Conservation (phyloP, 2,888 invertebrate genomes). For the Hipparchia sbordonii region DNA sequence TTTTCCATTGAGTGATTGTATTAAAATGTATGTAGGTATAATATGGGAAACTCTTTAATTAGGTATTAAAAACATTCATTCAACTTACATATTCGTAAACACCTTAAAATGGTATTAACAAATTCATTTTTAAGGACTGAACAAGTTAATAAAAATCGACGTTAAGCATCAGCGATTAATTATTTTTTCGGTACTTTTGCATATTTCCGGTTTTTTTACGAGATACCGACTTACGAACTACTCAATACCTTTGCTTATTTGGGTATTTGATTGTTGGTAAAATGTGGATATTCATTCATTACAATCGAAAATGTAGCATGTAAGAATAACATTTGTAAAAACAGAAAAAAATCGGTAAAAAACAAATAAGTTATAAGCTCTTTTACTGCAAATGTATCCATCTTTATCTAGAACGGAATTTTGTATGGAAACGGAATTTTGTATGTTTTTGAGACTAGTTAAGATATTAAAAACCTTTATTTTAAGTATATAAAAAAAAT, state of each 20-base stretch:
- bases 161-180: not conserved
- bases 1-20: constrained; percentile 6
- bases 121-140: not conserved
- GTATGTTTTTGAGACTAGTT: too few species aligned
- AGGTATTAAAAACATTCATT: not conserved
- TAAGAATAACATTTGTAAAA: too few species aligned
- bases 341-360: too few species aligned
- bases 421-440: too few species aligned
- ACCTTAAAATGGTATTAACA: not conserved
- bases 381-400: too few species aligned
- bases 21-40: not conserved
- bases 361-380: too few species aligned
- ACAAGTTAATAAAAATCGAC: not conserved
- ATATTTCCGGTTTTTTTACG: not conserved
- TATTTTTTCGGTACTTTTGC: not conserved
- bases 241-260: too few species aligned
- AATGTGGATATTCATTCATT: too few species aligned
- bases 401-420: too few species aligned
- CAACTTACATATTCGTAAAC: not conserved
- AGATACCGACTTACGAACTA: not conserved
- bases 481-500: not conserved
- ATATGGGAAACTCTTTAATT: not conserved
- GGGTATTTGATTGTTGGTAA: too few species aligned
- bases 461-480: too few species aligned
- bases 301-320: too few species aligned